Evolutionary conservation across 2,888 invertebrate genomes (phyloP).

Genomic region (Coenonympha glycerion): DNA sequence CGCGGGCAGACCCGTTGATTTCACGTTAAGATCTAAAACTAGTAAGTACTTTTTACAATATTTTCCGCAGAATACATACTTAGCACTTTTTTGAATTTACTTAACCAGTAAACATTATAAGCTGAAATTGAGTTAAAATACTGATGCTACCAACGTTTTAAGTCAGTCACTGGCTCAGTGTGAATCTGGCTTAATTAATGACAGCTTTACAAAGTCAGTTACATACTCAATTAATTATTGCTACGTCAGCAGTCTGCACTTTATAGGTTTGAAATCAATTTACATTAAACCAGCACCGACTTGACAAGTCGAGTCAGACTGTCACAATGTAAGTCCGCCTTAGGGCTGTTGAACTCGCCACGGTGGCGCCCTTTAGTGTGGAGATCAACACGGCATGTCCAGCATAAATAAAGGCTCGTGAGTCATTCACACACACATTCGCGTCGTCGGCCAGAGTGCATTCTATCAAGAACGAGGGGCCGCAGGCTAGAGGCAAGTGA

Average conservation of each 20-base stretch:
- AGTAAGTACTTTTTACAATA: no score
- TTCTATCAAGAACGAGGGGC: constrained; percentile 7
- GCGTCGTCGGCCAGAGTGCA: constrained; percentile 27
- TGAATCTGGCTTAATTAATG: neutral
- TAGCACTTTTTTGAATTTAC: no score
- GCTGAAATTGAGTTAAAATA: no score
- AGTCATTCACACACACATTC: constrained; percentile 34
- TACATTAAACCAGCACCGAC: neutral
- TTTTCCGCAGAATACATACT: no score
- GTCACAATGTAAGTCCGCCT: neutral
- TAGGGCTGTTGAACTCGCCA: neutral
- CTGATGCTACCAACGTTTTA: no score
- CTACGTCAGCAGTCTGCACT: neutral
- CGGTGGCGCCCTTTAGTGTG: constrained; percentile 29
- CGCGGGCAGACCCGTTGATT: no score
- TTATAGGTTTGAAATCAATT: neutral
- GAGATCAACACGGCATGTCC: constrained; percentile 14
- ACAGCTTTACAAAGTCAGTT: neutral
- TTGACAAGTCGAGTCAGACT: neutral
- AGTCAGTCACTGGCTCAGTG: neutral
- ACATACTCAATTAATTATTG: no score
- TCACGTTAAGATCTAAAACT: no score
- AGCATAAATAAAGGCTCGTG: constrained; percentile 29
- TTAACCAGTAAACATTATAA: no score
- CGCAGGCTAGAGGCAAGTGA: neutral